Percentiles rank a stretch among this genome's conserved stretches.
Conservation (phyloP, 2,888 invertebrate genomes). For the Drosophila barbarae region DNA sequence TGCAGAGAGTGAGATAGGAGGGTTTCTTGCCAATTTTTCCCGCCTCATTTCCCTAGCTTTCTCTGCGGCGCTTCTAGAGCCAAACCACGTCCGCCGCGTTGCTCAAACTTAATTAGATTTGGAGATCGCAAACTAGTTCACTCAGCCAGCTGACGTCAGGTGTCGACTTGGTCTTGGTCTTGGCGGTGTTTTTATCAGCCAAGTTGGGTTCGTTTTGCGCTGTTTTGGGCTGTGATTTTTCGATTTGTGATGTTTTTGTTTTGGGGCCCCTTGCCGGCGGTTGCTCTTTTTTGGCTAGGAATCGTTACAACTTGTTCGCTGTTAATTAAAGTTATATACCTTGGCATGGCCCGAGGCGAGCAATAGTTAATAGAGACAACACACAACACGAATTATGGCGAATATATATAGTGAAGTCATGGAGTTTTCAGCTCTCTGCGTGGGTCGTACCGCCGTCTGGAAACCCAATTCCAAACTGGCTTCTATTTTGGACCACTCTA, state of each 20-base stretch:
- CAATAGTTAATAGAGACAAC: conserved; percentile 48
- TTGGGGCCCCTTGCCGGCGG: conserved; percentile 47
- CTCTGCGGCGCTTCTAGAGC: conserved; percentile 21
- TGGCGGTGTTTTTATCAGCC: conserved; percentile 30
- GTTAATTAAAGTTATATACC: conserved; percentile 62
- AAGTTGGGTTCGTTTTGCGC: conserved; percentile 5
- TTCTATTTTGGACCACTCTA: conserved; percentile 51
- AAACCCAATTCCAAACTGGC: conserved; percentile 51
- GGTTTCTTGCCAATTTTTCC: conserved; percentile 28
- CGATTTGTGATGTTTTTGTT: conserved; percentile 41
- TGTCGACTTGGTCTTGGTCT: conserved; percentile 6
- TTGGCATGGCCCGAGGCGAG: conserved; percentile 34
- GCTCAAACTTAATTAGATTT: conserved; percentile 63
- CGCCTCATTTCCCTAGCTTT: conserved; percentile 39
- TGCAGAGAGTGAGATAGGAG: background rate
- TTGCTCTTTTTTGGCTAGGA: conserved; percentile 14
- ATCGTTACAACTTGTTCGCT: conserved; percentile 53
- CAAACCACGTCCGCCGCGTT: conserved; percentile 41
- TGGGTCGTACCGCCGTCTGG: conserved; percentile 58
- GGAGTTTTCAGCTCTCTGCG: conserved; percentile 41
- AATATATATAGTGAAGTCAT: conserved; percentile 22
- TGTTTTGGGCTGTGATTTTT: conserved; percentile 41
- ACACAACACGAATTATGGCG: conserved; percentile 19
- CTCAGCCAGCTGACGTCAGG: conserved; percentile 45
- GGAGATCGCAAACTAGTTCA: conserved; percentile 64